Percentiles rank a stretch among this genome's conserved stretches.
Conservation (phyloP, 2,113 vertebrate genomes). For the Meles meles region DNA sequence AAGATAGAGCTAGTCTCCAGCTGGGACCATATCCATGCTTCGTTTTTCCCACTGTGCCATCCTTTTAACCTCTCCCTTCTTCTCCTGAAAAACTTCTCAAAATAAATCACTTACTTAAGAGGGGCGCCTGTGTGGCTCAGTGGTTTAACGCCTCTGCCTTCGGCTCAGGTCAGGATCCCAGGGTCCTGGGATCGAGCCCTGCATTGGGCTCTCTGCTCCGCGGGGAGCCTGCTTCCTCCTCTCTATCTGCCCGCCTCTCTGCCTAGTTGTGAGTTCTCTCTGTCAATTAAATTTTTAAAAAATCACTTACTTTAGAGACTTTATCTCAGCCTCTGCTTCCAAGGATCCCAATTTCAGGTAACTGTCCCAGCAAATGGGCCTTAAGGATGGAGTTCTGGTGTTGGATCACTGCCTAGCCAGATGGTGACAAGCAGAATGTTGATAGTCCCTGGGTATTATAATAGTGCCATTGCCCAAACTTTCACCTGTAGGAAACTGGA, state of each 20-base stretch:
- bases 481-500: background rate
- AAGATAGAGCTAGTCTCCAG: background rate
- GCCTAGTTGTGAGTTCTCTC: too few relatives aligned
- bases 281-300: too few relatives aligned
- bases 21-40: background rate
- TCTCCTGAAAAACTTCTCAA: background rate
- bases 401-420: background rate
- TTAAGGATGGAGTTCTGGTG: background rate
- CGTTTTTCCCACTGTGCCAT: fast-evolving
- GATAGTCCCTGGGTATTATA: too few relatives aligned
- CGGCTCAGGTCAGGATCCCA: too few relatives aligned
- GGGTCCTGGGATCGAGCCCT: too few relatives aligned
- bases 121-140: too few relatives aligned
- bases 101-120: background rate
- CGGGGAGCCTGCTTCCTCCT: too few relatives aligned
- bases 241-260: too few relatives aligned
- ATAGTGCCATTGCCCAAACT: background rate
- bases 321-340: background rate
- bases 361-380: background rate
- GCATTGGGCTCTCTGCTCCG: too few relatives aligned
- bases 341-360: background rate
- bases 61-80: background rate
- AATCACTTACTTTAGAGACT: background rate
- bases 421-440: background rate
- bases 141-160: too few relatives aligned